A percentile compares a stretch with the other conserved stretches of the same genome.
Evolutionary conservation across 30 jellyfish, hydroid and myxozoan species (phyloP).

Genomic region (Aurelia sp.): DNA sequence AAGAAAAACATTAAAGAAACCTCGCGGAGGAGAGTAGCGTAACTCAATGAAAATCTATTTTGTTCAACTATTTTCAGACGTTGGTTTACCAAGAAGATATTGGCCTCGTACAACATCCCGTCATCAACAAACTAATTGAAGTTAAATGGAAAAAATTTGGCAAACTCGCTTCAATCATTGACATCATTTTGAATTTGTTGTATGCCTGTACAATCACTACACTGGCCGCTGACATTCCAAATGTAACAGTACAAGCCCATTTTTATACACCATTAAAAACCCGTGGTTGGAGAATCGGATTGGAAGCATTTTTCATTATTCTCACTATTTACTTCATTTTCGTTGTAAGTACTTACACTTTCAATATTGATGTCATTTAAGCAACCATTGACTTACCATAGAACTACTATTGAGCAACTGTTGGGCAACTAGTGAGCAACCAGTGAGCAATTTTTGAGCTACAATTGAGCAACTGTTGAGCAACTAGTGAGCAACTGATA

Average conservation of each 20-base stretch:
- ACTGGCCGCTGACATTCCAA: conserved; percentile 35
- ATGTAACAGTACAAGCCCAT: not conserved
- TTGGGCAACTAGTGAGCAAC: no score
- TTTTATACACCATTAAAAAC: conserved; percentile 42
- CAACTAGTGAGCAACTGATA: no score
- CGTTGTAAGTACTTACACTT: conserved; percentile 49
- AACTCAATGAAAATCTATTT: no score
- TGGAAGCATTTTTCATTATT: conserved; percentile 77
- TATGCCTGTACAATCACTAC: conserved; percentile 73
- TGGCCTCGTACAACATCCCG: conserved; percentile 76
- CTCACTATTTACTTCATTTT: conserved; percentile 75
- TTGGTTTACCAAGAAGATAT: conserved; percentile 58
- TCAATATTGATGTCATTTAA: not conserved
- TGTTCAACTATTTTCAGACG: not conserved
- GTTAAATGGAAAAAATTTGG: conserved; percentile 89
- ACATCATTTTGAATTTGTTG: conserved; percentile 45
- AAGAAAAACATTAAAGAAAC: no score
- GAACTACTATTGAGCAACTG: no score
- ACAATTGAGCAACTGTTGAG: no score
- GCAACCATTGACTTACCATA: no score
- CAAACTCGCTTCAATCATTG: conserved; percentile 48
- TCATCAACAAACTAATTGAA: conserved; percentile 76
- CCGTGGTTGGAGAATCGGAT: conserved; percentile 76
- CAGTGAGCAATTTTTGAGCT: no score
- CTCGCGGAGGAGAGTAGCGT: no score